Evolutionary conservation across 2,113 vertebrate species (phyloP), one percentile per base, ranked within the genome.

Genomic region (Oceanodroma tethys): DNA sequence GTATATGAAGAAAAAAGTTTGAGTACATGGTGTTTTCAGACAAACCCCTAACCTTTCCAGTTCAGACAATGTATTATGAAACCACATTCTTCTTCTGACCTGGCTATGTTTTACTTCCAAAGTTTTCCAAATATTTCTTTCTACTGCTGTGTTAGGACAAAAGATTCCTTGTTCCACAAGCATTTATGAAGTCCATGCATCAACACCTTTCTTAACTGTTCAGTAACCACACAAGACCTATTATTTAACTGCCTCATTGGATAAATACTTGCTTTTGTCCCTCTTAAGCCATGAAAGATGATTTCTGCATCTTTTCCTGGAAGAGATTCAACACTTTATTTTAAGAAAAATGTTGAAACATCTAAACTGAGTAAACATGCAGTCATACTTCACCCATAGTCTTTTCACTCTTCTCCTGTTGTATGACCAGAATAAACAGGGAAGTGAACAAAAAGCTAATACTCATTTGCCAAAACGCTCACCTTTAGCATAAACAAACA

Each of bases 131-230:
- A 75, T 29, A 53, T 76, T 85, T 93, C 14, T 36, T 93, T 73
- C 40, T 82, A 50, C 40, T 42, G 7, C 66, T 59, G 16, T 72
- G 13, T 68, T 79, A 82, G 43, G 34, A 95, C 70, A 93, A 91
- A 87, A 60, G 56, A 58, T 58, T 79, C 81, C 88, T 95, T 94
- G 68, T 95, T 22, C 21, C 40, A 16, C 17, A 60, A 87, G 81
- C 53, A 82, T 70, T 87, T 76, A 85, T 45, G 40, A 87, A 91
- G 34, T 56, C 84, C 13, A 15, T 42, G 70, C 71, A 95, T 76
- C 90, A 90, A 91, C 87, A 95, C 70, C 70, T 96, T 60, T 80
- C 72, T 72, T 90, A 95, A 96, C 56, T 25, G 48, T 80, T 73
- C 74, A 58, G 40, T 59, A 91, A 75, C 78, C 30, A 82, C 58